phyloP scores from a whole-genome alignment of 2,113 vertebrate species.

The Cichladusa arquata region DNA sequence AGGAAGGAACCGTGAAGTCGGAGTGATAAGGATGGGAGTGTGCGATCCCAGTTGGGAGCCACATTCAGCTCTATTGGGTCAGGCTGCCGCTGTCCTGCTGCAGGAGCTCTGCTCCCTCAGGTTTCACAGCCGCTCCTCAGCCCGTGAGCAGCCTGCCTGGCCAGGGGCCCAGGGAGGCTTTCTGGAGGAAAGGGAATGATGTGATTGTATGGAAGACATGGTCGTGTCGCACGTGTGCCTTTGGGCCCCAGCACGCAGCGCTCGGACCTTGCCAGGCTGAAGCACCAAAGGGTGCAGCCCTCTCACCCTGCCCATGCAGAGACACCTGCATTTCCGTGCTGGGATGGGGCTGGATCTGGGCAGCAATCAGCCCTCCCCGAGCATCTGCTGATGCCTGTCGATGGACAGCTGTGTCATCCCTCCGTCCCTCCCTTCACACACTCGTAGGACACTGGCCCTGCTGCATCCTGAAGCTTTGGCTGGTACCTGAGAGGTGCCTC shows the following conservation, averaged over 20 bases:
- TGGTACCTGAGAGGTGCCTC: neutral
- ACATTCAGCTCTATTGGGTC: neutral
- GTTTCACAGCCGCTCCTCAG: neutral
- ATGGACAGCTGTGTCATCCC: neutral
- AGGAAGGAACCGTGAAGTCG: accelerated
- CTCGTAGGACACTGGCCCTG: neutral
- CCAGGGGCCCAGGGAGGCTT: neutral
- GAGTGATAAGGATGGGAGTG: neutral
- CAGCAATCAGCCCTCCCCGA: neutral
- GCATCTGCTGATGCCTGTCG: neutral
- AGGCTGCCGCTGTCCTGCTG: neutral
- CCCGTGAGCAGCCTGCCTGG: neutral
- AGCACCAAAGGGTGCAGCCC: neutral
- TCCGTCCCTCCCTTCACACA: neutral
- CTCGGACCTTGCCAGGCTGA: neutral
- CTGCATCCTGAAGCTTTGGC: neutral
- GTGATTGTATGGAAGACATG: neutral
- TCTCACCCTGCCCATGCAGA: neutral
- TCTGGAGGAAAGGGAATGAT: neutral
- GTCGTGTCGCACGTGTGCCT: neutral
- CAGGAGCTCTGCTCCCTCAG: neutral
- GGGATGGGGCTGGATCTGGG: neutral
- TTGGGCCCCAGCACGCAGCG: neutral
- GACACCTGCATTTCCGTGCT: accelerated
- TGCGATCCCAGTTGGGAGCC: neutral